Evolutionary conservation across 2,113 vertebrate genomes (phyloP).

Genomic region (Psilopogon haemacephalus): DNA sequence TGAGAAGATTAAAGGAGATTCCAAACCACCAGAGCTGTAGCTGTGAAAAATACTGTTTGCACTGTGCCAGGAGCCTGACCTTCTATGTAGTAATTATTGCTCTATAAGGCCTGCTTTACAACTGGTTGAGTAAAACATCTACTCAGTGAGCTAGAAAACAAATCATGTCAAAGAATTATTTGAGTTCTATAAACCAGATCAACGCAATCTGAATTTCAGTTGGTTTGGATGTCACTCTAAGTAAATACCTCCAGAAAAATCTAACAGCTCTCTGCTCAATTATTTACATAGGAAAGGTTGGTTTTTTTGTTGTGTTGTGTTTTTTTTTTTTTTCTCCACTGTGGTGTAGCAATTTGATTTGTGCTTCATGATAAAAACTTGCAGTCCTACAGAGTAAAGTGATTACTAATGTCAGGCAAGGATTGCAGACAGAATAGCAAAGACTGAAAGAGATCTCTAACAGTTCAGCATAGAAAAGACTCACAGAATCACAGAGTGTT

Average conservation of each 20-base stretch:
- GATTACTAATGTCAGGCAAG: constrained; percentile 52
- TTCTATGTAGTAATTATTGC: background rate
- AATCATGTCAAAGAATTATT: constrained; percentile 23
- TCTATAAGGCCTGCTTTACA: constrained; percentile 39
- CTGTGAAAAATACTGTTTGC: constrained; percentile 6
- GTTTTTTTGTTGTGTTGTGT: too few species aligned
- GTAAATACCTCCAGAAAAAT: background rate
- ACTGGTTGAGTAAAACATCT: constrained; percentile 9
- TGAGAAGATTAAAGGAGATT: constrained; percentile 34
- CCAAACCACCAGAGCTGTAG: background rate
- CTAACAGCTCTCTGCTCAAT: constrained; percentile 24
- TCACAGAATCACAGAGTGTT: background rate
- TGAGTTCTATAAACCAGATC: constrained; percentile 11
- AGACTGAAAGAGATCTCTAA: too few species aligned
- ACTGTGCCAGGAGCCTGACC: constrained; percentile 3
- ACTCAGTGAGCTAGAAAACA: constrained; percentile 38
- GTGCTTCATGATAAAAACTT: constrained; percentile 34
- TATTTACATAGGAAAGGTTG: constrained; percentile 43
- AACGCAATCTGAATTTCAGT: constrained; percentile 30
- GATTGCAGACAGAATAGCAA: background rate
- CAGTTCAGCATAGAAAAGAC: too few species aligned
- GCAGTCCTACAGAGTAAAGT: constrained; percentile 18
- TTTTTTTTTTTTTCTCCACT: background rate
- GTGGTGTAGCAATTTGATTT: background rate
- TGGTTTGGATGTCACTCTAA: background rate